Conservation (phyloP, 1,140 invertebrate genomes). For the Neodiprion pinetum region DNA sequence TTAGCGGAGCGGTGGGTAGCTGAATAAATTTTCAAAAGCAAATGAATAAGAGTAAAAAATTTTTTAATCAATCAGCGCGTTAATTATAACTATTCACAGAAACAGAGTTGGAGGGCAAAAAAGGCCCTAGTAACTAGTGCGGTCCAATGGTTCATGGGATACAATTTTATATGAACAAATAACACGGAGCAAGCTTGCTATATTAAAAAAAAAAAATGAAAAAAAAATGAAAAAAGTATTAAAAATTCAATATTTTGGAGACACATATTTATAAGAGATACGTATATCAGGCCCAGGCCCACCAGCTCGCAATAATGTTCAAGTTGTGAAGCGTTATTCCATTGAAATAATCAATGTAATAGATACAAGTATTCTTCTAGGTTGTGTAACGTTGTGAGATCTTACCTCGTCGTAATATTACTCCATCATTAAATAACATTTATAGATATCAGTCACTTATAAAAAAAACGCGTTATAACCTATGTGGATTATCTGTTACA, state of each 20-base stretch:
- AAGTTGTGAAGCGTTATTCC: not conserved
- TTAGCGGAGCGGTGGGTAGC: constrained; percentile 3
- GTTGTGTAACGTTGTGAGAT: no score
- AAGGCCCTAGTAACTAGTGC: constrained; percentile 32
- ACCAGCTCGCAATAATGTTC: constrained; percentile 23
- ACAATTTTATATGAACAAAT: constrained; percentile 51
- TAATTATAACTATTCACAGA: not conserved
- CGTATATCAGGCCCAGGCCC: constrained; percentile 38
- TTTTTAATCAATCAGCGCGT: not conserved
- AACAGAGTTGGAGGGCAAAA: constrained; percentile 11
- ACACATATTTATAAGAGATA: constrained; percentile 48
- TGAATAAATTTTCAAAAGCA: not conserved
- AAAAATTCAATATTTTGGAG: constrained; percentile 50
- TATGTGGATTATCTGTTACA: not conserved
- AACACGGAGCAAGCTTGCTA: constrained; percentile 30
- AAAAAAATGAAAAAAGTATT: constrained; percentile 35
- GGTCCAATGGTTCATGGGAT: constrained; percentile 59
- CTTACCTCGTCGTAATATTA: no score
- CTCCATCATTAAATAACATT: no score
- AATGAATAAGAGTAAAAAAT: not conserved
- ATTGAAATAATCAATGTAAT: not conserved
- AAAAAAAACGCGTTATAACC: not conserved
- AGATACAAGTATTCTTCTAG: not conserved
- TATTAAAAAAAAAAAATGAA: constrained; percentile 25
- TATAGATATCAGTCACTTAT: not conserved